These are phyloP conservation scores for Drosophila orena DNA, from an alignment of 1,140 invertebrate species.

Conservation along the genomic window DNA sequence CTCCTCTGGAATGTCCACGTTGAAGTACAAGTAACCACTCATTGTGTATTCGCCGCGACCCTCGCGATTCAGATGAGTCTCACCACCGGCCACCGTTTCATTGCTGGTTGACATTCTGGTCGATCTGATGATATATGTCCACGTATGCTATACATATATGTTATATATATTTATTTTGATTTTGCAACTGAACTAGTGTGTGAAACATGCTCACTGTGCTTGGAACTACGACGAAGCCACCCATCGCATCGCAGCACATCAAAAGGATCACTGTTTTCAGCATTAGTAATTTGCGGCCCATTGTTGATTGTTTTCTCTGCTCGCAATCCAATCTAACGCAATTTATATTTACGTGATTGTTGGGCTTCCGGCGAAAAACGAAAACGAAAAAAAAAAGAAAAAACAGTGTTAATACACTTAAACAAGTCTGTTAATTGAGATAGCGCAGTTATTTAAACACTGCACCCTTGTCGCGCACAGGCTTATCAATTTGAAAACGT, in stretches of 20 bases:
- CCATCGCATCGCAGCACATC: too few species aligned
- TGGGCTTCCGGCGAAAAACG: background rate
- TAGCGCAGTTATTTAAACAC: background rate
- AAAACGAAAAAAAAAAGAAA: background rate
- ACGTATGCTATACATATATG: too few species aligned
- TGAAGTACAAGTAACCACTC: constrained; percentile 1
- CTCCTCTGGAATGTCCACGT: background rate
- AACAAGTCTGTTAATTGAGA: background rate
- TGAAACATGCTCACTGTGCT: too few species aligned
- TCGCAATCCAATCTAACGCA: too few species aligned
- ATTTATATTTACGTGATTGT: too few species aligned
- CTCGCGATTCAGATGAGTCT: constrained; percentile 18
- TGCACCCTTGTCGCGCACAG: background rate
- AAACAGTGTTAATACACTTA: background rate
- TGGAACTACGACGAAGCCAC: too few species aligned
- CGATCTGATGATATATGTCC: too few species aligned
- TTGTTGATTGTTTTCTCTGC: too few species aligned
- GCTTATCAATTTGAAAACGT: background rate
- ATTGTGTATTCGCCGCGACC: constrained; percentile 30
- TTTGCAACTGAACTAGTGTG: too few species aligned
- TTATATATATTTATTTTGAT: too few species aligned
- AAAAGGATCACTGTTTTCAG: too few species aligned
- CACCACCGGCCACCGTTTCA: background rate
- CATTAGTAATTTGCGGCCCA: too few species aligned
- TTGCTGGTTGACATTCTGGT: background rate